Evolutionary conservation across 2,113 vertebrate species (phyloP).

Genomic region (Bothrops jararaca): DNA sequence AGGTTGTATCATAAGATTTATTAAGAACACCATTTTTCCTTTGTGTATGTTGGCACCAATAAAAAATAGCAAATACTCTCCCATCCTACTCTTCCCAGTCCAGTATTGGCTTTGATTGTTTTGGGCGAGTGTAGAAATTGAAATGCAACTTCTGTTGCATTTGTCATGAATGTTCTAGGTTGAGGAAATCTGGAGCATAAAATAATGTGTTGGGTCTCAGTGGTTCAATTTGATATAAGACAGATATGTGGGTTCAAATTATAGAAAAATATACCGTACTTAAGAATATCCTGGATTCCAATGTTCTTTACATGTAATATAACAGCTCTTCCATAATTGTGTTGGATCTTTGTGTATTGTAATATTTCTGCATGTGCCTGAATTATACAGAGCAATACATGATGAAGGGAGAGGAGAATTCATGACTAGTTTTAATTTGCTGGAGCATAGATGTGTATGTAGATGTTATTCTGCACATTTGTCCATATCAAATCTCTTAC

Average conservation of each 20-base stretch:
- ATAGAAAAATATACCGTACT: background rate
- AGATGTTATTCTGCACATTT: background rate
- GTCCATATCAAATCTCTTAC: background rate
- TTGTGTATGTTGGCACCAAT: background rate
- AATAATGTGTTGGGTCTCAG: background rate
- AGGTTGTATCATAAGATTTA: background rate
- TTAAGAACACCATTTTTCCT: background rate
- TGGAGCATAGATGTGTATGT: background rate
- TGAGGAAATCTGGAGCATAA: background rate
- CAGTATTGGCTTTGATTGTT: background rate
- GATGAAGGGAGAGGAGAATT: background rate
- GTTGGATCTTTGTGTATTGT: background rate
- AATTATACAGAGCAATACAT: background rate
- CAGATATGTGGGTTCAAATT: background rate
- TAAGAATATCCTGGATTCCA: background rate
- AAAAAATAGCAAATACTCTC: background rate
- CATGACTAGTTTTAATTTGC: background rate
- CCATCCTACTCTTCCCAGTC: background rate
- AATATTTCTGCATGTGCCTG: background rate
- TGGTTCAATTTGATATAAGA: background rate
- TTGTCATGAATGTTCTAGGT: background rate
- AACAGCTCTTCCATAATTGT: background rate
- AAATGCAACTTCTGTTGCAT: background rate
- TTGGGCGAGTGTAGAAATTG: background rate
- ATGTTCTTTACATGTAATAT: background rate